These are phyloP conservation scores for Agrochola lychnidis DNA, from an alignment of 2,888 invertebrate genomes.

Conservation along the genomic window DNA sequence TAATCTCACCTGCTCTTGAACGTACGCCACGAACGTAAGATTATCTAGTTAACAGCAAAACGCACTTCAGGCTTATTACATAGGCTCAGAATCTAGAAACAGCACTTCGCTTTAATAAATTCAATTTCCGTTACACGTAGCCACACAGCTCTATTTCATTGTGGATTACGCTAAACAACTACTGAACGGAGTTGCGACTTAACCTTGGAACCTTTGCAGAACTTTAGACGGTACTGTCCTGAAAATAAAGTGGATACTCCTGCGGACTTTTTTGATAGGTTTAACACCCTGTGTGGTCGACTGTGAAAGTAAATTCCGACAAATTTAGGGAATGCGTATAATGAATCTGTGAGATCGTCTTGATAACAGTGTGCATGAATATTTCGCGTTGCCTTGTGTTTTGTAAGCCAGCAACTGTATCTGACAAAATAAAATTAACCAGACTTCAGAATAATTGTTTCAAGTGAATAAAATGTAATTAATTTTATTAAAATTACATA, in stretches of 20 bases:
- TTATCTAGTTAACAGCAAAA: constrained; percentile 53
- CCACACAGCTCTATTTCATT: constrained; percentile 70
- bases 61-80: constrained; percentile 56
- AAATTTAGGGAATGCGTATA: constrained; percentile 66
- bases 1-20: constrained; percentile 34
- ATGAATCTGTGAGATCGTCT: constrained; percentile 64
- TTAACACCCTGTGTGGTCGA: constrained; percentile 53
- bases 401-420: constrained; percentile 20
- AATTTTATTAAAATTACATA: constrained; percentile 36
- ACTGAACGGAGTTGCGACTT: constrained; percentile 60
- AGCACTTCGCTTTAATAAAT: constrained; percentile 71
- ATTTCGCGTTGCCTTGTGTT: constrained; percentile 39
- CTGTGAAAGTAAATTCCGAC: constrained; percentile 66
- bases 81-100: constrained; percentile 58
- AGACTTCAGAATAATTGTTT: constrained; percentile 11
- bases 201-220: constrained; percentile 33
- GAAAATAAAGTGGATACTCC: constrained; percentile 27
- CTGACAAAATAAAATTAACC: constrained; percentile 23
- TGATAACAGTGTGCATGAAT: constrained; percentile 64
- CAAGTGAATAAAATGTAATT: constrained; percentile 37
- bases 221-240: constrained; percentile 20
- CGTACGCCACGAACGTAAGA: constrained; percentile 24
- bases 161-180: constrained; percentile 71
- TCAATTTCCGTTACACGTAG: constrained; percentile 72
- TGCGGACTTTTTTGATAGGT: constrained; percentile 31